These are phyloP conservation scores for Cladopsammia gracilis DNA, from an alignment of 64 coral and sea anemone genomes.

Conservation along the genomic window DNA sequence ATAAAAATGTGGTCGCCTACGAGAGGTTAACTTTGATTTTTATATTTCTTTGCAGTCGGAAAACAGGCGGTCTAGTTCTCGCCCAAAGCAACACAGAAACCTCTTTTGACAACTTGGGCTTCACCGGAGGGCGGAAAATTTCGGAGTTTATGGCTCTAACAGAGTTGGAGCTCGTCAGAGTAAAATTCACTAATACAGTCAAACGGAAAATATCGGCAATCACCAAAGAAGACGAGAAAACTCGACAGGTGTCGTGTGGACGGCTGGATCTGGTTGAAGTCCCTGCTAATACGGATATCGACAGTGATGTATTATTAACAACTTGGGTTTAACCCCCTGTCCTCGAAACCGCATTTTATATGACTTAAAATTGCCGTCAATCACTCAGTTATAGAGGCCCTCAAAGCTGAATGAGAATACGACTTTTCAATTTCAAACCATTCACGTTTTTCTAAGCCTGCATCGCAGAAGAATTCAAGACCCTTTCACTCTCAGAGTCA, in stretches of 20 bases:
- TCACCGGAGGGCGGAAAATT: conserved; percentile 65
- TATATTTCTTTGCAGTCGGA: background rate
- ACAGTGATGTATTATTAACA: conserved; percentile 3
- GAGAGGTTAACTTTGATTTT: too few relatives aligned
- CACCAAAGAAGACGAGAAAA: conserved; percentile 70
- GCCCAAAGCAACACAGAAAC: conserved; percentile 61
- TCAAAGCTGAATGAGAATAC: too few relatives aligned
- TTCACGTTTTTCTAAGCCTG: too few relatives aligned
- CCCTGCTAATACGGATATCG: conserved; percentile 26
- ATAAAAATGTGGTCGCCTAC: too few relatives aligned
- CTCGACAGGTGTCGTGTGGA: conserved; percentile 26
- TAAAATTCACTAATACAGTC: conserved; percentile 36
- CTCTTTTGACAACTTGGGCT: conserved; percentile 75
- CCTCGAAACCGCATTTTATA: too few relatives aligned
- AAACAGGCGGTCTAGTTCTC: background rate
- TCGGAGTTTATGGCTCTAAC: conserved; percentile 78
- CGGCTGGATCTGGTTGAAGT: conserved; percentile 60
- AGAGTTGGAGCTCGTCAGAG: conserved; percentile 49
- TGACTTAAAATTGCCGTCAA: too few relatives aligned
- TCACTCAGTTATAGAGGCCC: too few relatives aligned
- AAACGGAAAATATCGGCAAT: conserved; percentile 72
- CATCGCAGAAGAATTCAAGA: too few relatives aligned
- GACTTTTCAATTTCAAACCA: too few relatives aligned
- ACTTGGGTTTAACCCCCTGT: background rate
- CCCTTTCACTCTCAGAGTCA: too few relatives aligned